phyloP scores from a whole-genome alignment of 2,797 vertebrate genomes.

The Sciurus vulgaris region DNA sequence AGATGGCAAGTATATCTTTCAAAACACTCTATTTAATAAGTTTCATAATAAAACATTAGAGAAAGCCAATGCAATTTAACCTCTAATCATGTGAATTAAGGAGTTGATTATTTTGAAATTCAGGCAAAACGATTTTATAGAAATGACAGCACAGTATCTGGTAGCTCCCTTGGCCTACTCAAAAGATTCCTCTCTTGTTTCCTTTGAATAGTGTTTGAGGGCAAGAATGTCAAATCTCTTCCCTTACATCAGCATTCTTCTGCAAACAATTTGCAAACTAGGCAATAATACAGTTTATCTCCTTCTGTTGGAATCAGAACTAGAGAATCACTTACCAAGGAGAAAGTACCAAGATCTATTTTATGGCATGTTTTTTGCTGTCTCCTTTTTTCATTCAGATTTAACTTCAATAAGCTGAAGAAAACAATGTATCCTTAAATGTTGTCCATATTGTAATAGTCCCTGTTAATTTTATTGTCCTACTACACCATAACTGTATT shows the following conservation, averaged over 20 bases:
- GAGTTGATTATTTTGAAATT: constrained; percentile 25
- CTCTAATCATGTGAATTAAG: background rate
- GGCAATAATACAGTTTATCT: constrained; percentile 50
- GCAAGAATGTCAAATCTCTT: background rate
- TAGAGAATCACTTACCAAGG: constrained; percentile 1
- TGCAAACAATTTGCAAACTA: constrained; percentile 48
- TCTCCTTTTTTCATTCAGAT: constrained; percentile 25
- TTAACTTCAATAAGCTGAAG: constrained; percentile 12
- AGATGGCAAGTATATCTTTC: background rate
- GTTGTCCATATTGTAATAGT: background rate
- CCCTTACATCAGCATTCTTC: constrained; percentile 4
- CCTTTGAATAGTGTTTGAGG: background rate
- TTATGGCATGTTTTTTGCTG: background rate
- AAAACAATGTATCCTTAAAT: background rate
- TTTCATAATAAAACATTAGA: background rate
- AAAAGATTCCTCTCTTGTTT: constrained; percentile 29
- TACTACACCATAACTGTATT: accelerated
- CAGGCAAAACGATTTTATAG: background rate
- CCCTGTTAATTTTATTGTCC: background rate
- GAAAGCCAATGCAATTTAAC: background rate
- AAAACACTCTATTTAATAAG: background rate
- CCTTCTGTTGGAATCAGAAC: constrained; percentile 46
- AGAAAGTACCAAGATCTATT: constrained; percentile 19
- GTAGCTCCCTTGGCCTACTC: background rate
- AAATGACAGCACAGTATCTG: background rate